Conservation (phyloP, 2,113 vertebrate genomes). For the Xiphias gladius region DNA sequence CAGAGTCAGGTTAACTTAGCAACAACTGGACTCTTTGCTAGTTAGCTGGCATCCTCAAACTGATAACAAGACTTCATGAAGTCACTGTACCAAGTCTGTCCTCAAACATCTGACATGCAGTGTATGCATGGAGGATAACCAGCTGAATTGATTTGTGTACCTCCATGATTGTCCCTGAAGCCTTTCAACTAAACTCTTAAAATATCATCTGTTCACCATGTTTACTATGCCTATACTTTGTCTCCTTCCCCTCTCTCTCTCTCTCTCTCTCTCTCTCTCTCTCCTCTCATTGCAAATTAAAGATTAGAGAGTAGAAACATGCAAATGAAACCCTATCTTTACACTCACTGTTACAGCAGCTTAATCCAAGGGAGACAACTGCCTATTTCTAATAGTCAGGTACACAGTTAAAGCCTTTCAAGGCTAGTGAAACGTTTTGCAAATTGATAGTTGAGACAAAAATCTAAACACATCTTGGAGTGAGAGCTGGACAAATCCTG, state of each 20-base stretch:
- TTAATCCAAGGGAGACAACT: neutral
- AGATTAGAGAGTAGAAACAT: conserved; percentile 57
- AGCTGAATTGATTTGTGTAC: neutral
- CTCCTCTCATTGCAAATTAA: conserved; percentile 3
- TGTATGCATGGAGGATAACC: neutral
- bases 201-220: neutral
- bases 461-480: neutral
- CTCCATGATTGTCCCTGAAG: neutral
- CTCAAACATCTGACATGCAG: neutral
- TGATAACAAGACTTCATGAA: no score
- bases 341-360: neutral
- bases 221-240: conserved; percentile 20
- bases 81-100: no score
- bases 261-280: neutral
- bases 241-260: neutral
- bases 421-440: neutral
- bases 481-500: conserved; percentile 6
- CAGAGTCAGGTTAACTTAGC: no score
- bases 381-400: neutral
- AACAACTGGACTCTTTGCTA: no score
- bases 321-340: conserved; percentile 64
- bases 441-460: conserved; percentile 8
- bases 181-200: conserved; percentile 19
- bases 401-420: neutral
- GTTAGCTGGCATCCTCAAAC: no score